Evolutionary conservation across 1,140 invertebrate genomes (phyloP), one percentile per base, ranked within the genome.

Genomic region (Orius laevigatus): DNA sequence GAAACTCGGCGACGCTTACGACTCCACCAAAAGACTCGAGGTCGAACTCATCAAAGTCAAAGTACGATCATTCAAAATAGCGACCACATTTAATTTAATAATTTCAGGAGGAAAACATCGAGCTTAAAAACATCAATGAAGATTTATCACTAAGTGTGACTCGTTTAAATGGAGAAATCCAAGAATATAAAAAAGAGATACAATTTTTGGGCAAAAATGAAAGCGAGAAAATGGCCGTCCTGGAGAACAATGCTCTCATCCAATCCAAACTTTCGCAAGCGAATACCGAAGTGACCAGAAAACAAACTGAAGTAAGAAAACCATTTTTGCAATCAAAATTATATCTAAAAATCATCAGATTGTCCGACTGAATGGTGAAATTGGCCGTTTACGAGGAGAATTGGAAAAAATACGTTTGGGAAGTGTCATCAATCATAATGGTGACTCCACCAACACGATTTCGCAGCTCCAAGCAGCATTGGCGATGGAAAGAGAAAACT

Each of bases 381-480:
- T 55, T 14, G 46, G 51, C 1, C 41, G 46, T 9, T 16, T 55
- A 11, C 50, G 52, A 49, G 52, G 50, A 40, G 53, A 56, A 41
- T 44, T 56, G 40, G 49, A 53, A 40, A 51, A 42, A 20, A 48
- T 48, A 4, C 16, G 51, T 19, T 20, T 53, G 5, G 51, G 51
- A 15, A 53, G 51, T 44, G 48, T 53, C 1, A 31, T 53, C 1
- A 43, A 36, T 16, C 11, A 40, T 3, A 43, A 19, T 16, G 15
- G 10, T 5, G 43, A 44, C 33, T 42, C 48, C 3, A 46, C 43
- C 14, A 18, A 43, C 14, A 51, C 53, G 10, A 44, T 56, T 31
- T 47, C 46, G 9, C 55, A 56, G 43, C 48, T 56, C 8, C 52
- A 56, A 34, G 42, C 50, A 39, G 48, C 52, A 6, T 42, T 56